Conservation (phyloP, 2,113 vertebrate genomes). For the Panurus biarmicus region DNA sequence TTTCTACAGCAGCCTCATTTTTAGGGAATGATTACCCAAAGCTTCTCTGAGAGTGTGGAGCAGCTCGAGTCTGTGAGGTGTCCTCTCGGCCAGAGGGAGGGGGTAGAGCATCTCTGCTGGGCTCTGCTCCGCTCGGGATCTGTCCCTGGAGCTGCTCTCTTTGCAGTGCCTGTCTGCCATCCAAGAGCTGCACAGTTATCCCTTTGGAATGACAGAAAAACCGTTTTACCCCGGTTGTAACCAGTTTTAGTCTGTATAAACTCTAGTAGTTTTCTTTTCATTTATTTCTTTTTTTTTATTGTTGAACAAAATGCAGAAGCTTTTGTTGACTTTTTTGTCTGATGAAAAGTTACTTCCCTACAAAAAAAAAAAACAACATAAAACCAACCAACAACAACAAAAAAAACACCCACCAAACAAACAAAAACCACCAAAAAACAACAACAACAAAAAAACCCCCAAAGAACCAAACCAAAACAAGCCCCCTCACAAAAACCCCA, state of each 20-base stretch:
- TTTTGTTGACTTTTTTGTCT: neutral
- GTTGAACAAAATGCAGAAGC: neutral
- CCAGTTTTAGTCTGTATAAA: neutral
- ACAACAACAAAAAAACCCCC: too few relatives aligned
- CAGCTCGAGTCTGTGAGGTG: neutral
- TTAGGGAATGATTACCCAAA: neutral
- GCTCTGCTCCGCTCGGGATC: neutral
- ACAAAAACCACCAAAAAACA: neutral
- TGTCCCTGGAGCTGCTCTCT: neutral
- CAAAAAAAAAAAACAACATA: too few relatives aligned
- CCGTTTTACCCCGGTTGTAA: fast-evolving
- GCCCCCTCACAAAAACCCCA: neutral
- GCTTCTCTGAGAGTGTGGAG: neutral
- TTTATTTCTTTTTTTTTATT: neutral
- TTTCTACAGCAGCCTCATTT: neutral
- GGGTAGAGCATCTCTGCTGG: conserved; percentile 12
- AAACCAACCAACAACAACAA: too few relatives aligned
- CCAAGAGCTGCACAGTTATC: neutral
- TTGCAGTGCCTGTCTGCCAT: neutral
- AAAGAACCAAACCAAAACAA: neutral
- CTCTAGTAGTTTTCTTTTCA: neutral
- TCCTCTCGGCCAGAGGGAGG: neutral
- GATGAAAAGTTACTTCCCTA: neutral
- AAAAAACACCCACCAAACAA: neutral
- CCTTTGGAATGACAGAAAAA: neutral